Base-by-base conservation (phyloP, 2,888 invertebrate species). In the Gnatocerus cornutus region DNA sequence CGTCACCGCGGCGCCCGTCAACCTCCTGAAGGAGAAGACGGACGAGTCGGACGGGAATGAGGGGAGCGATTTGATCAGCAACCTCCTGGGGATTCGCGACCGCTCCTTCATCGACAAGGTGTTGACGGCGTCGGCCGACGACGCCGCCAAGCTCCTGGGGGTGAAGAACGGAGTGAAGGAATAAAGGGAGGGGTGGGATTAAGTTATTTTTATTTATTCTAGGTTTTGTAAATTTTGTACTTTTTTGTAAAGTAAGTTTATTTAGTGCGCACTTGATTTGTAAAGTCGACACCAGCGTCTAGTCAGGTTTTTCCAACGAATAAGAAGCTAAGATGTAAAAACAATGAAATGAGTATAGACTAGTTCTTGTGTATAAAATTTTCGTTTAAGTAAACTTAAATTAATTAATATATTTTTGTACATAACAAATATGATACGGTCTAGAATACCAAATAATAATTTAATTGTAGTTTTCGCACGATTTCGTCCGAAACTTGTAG, bases 31-130 rank as follows among this genome's bases (percentile, higher is more conserved):
- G 56, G 61, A 74, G 86, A 89, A 73, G 87, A 87, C 79, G 83
- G 84, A 84, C 30, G 86, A 86, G 69, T 84, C 84, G 33, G 85
- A 85, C 71, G 82, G 81, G 10, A 87, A 87, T 0, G 90, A 89
- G 79, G 88, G 89, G 46, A 88, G 90, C 69, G 95, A 96, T 83
- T 88, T 97, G 66, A 95, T 97, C 76, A 95, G 96, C 7, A 96
- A 96, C 84, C 88, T 97, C 0, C 86, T 97, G 12, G 97, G 96
- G 0, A 94, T 97, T 70, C 91, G 93, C 43, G 96, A 95, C 83
- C 91, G 92, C 75, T 92, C 93, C 10, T 90, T 94, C 70, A 92
- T 97, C 62, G 96, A 97, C 80, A 92, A 93, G 84, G 89, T 94
- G 73, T 88, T 97, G 30, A 89, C 92, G 1, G 93, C 94, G 21